These are phyloP conservation scores for Phymatocera aterrima DNA, from an alignment of 2,888 invertebrate genomes.

Conservation along the genomic window DNA sequence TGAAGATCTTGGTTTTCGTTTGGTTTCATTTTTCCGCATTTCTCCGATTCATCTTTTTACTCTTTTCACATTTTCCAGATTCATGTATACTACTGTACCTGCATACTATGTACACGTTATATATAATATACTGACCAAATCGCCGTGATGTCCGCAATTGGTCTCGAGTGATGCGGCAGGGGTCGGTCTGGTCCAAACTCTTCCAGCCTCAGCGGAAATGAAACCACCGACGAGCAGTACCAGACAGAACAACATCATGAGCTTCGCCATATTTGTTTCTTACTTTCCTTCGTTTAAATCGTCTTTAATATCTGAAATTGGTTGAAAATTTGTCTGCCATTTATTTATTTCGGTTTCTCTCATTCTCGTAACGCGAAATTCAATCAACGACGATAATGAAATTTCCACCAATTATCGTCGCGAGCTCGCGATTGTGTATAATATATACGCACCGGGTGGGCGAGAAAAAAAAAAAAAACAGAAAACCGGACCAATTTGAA, in stretches of 20 bases:
- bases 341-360: slow-evolving; percentile 47
- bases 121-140: slow-evolving; percentile 61
- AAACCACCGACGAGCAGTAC: slow-evolving; percentile 58
- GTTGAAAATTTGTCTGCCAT: slow-evolving; percentile 55
- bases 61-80: background rate
- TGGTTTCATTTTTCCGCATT: too few relatives aligned
- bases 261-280: slow-evolving; percentile 58
- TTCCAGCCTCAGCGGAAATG: slow-evolving; percentile 57
- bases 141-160: slow-evolving; percentile 64
- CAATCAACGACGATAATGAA: too few relatives aligned
- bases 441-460: too few relatives aligned
- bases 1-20: too few relatives aligned
- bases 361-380: too few relatives aligned
- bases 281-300: background rate
- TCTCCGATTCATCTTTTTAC: background rate
- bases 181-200: background rate
- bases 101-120: too few relatives aligned
- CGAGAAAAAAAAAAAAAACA: too few relatives aligned
- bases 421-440: too few relatives aligned
- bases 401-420: too few relatives aligned
- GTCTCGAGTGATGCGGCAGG: background rate
- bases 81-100: background rate
- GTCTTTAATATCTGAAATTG: background rate
- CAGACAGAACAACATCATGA: slow-evolving; percentile 56
- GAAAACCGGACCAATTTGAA: too few relatives aligned